Evolutionary conservation across 1,140 invertebrate genomes (phyloP), one percentile per base, ranked within the genome.

Genomic region (Thaumetopoea pityocampa): DNA sequence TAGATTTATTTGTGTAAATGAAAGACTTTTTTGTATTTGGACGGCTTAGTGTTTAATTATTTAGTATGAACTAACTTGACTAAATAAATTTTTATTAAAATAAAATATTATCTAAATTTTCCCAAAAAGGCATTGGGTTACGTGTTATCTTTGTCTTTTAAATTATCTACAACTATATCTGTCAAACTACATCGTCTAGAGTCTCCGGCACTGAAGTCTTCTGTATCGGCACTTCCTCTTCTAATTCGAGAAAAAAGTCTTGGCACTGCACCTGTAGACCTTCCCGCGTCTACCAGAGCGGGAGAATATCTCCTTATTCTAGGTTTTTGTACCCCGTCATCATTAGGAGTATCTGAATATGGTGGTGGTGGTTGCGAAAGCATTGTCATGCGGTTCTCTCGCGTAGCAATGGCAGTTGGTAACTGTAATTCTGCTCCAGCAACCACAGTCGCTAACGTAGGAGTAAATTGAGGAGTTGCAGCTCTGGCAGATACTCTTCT

Each of bases 371-470:
- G 68, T 14, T 76, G 71, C 11, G 63, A 50, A 18, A 81, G 35
- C 71, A 80, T 79, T 4, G 65, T 51, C 77, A 84, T 84, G 12
- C 78, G 63, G 49, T 71, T 74, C 47, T 84, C 77, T 48, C 80
- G 67, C 8, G 74, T 64, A n/a, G 77, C 66, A 11, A 63, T 64
- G 9, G 78, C 77, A 17, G 80, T 81, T 6, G 49, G 12, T 63
- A 81, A 66, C 55, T 84, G 80, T 18, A 84, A 46, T 40, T 84
- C 80, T 19, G 77, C 66, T 3, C 80, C 80, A 30, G 80, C 77
- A 5, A 80, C 72, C 0, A 84, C 80, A 16, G 80, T 84, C 15
- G 76, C 71, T 41, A 84, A 59, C 1, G 77, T 80, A 11, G 80
- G 80, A 15, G 80, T 81, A 37, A 84, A 84, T 35, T 79, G 76